Evolutionary conservation across 2,113 vertebrate species (phyloP).

Genomic region (Symphodus melops): DNA sequence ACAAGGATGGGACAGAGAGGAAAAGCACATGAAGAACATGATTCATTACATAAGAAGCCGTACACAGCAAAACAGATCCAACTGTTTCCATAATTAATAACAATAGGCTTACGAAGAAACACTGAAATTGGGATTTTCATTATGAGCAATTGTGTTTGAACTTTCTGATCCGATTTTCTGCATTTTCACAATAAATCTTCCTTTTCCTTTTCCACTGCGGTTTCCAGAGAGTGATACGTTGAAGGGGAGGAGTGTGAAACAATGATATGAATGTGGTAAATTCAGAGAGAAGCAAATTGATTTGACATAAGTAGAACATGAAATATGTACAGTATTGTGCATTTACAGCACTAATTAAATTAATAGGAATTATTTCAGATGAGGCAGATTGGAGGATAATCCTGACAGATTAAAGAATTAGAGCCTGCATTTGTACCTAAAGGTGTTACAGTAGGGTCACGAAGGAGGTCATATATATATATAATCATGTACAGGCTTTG

Average conservation of each 20-base stretch:
- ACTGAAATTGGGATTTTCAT: slow-evolving; percentile 53
- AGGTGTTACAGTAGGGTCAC: slow-evolving; percentile 5
- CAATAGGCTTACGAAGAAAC: slow-evolving; percentile 46
- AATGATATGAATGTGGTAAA: slow-evolving; percentile 30
- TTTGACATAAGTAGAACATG: slow-evolving; percentile 38
- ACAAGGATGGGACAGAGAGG: slow-evolving; percentile 32
- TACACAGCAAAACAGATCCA: slow-evolving; percentile 29
- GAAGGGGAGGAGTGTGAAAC: slow-evolving; percentile 28
- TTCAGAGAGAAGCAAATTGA: slow-evolving; percentile 23
- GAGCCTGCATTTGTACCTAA: slow-evolving; percentile 10
- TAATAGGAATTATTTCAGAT: background rate
- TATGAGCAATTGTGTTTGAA: slow-evolving; percentile 40
- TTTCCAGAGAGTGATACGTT: slow-evolving; percentile 19
- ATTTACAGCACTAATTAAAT: too few relatives aligned
- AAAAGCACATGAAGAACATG: slow-evolving; percentile 54
- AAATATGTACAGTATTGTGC: background rate
- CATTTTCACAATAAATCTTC: slow-evolving; percentile 48
- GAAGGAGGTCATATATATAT: background rate
- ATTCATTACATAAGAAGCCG: slow-evolving; percentile 41
- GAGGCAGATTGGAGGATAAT: slow-evolving; percentile 2
- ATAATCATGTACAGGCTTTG: slow-evolving; percentile 5
- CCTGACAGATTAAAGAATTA: slow-evolving; percentile 14
- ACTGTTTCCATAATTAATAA: slow-evolving; percentile 41
- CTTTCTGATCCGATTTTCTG: slow-evolving; percentile 60
- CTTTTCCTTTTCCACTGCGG: too few relatives aligned